Conservation (phyloP, 1,140 invertebrate species). For the Drosophila bocqueti region DNA sequence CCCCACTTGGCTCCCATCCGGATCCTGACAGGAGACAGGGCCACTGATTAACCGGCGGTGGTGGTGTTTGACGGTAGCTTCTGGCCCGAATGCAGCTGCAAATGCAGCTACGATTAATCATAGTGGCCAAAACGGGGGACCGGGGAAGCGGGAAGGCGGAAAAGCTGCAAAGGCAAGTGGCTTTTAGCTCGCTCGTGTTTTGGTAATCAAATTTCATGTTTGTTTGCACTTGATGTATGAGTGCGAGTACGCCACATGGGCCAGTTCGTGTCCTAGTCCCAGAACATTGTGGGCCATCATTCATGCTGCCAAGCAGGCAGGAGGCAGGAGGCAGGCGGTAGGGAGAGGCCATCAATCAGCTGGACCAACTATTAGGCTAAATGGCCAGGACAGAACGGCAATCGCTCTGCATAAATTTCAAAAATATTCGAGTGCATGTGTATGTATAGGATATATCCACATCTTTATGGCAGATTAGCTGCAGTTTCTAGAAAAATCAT, state of each 20-base stretch:
- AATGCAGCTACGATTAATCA: constrained; percentile 44
- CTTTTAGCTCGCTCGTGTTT: constrained; percentile 23
- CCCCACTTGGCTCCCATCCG: neutral
- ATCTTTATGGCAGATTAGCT: constrained; percentile 9
- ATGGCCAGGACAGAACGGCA: constrained; percentile 5
- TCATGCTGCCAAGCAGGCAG: constrained; percentile 26
- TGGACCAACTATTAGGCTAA: constrained; percentile 54
- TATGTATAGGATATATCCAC: neutral
- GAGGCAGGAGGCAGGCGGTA: neutral
- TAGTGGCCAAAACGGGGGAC: neutral
- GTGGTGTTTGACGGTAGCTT: constrained; percentile 8
- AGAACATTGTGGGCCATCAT: constrained; percentile 34
- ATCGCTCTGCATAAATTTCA: constrained; percentile 42
- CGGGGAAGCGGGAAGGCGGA: neutral
- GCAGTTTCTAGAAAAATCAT: neutral
- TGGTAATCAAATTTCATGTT: constrained; percentile 65
- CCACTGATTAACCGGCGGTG: constrained; percentile 20
- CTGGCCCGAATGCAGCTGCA: constrained; percentile 30
- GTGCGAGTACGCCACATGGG: constrained; percentile 10
- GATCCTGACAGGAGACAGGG: constrained; percentile 2
- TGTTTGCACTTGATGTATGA: constrained; percentile 57
- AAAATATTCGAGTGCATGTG: constrained; percentile 8
- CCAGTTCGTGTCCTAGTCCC: constrained; percentile 18
- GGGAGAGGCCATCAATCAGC: constrained; percentile 59
- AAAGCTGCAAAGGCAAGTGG: constrained; percentile 5